Percentiles rank a stretch among this genome's conserved stretches.
phyloP scores from a whole-genome alignment of 2,113 vertebrate genomes.

The Chrysochloris asiatica region DNA sequence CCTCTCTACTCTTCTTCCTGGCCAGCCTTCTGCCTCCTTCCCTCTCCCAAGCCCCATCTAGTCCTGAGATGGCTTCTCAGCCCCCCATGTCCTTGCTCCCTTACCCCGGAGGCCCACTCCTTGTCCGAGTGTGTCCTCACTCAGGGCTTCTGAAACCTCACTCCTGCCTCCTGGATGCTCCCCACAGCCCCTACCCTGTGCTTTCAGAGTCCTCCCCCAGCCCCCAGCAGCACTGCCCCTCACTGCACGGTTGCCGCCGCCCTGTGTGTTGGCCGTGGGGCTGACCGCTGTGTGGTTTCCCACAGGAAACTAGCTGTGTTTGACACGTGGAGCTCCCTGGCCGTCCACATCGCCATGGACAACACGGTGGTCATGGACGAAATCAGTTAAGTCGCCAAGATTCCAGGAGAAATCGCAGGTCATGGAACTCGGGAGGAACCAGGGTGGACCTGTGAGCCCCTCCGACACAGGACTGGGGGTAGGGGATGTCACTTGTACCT shows the following conservation, averaged over 20 bases:
- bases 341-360: slow-evolving; percentile 98
- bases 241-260: too few species aligned
- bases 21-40: background rate
- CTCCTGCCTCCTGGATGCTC: background rate
- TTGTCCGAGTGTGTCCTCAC: background rate
- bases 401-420: accelerated
- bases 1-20: too few species aligned
- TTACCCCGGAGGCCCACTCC: background rate
- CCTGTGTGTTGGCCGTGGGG: too few species aligned
- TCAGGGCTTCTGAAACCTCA: background rate
- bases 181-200: too few species aligned
- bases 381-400: slow-evolving; percentile 91
- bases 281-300: background rate
- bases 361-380: slow-evolving; percentile 99
- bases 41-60: too few species aligned
- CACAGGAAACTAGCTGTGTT: slow-evolving; percentile 95
- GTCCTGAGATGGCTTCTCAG: too few species aligned
- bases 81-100: too few species aligned
- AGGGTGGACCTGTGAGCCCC: too few species aligned
- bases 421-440: background rate
- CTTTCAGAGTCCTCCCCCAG: too few species aligned
- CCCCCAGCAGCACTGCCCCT: too few species aligned
- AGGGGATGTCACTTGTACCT: too few species aligned
- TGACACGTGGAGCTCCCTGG: slow-evolving; percentile 95
- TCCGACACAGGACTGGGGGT: too few species aligned